These are phyloP conservation scores for Hirtodrosophila confusa DNA, from an alignment of 2,888 invertebrate species.

Conservation along the genomic window DNA sequence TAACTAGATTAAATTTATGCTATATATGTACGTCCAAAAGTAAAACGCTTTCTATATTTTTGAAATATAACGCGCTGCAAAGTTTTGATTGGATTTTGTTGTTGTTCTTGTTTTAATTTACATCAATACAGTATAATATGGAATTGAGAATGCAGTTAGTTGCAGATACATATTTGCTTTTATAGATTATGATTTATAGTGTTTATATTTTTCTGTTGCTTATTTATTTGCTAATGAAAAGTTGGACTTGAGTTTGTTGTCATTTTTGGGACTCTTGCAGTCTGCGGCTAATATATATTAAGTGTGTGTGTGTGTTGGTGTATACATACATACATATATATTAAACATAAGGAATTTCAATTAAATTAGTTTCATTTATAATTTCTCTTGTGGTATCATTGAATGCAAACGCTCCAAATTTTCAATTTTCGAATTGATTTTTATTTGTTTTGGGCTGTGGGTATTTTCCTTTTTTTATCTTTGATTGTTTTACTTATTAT, in stretches of 20 bases:
- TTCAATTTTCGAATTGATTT: slow-evolving; percentile 13
- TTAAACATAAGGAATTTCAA: slow-evolving; percentile 33
- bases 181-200: slow-evolving; percentile 32
- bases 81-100: slow-evolving; percentile 13
- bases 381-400: slow-evolving; percentile 19
- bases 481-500: slow-evolving; percentile 79
- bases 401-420: slow-evolving; percentile 47
- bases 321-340: slow-evolving; percentile 3
- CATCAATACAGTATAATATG: slow-evolving; percentile 40
- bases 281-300: slow-evolving; percentile 17
- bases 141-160: slow-evolving; percentile 53
- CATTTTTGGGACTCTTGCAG: slow-evolving; percentile 20
- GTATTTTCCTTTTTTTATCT: slow-evolving; percentile 25
- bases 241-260: slow-evolving; percentile 28
- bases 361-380: slow-evolving; percentile 32
- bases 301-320: slow-evolving; percentile 9
- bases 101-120: slow-evolving; percentile 28
- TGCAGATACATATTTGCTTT: slow-evolving; percentile 40
- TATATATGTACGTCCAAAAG: slow-evolving; percentile 67
- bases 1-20: slow-evolving; percentile 66
- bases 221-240: slow-evolving; percentile 18
- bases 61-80: slow-evolving; percentile 47
- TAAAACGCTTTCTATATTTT: slow-evolving; percentile 59
- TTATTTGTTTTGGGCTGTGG: slow-evolving; percentile 24
- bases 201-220: slow-evolving; percentile 22